Percentiles rank a stretch among this genome's conserved stretches.
Evolutionary conservation across 2,888 invertebrate species (phyloP).

Genomic region (Oligia fasciuncula): DNA sequence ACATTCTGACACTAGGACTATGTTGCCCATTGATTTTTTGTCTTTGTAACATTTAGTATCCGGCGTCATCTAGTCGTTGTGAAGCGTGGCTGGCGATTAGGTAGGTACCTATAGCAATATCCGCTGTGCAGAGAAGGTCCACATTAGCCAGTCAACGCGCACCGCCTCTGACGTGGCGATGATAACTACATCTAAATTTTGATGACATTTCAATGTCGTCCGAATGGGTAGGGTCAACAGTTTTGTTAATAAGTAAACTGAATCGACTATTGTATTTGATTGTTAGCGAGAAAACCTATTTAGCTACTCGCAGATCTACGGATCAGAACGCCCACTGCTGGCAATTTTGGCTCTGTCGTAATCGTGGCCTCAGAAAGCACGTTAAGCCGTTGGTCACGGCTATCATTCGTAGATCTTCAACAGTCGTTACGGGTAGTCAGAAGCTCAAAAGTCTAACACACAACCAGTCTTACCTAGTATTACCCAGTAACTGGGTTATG

Average conservation of each 20-base stretch:
- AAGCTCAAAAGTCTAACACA: no score
- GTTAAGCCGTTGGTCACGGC: no score
- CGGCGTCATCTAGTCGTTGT: not conserved
- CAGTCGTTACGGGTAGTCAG: no score
- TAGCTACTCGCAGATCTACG: not conserved
- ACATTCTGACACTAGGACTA: no score
- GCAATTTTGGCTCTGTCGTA: no score
- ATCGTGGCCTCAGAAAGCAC: no score
- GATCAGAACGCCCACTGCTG: not conserved
- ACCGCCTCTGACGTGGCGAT: conserved; percentile 16
- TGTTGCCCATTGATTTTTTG: no score
- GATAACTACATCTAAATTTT: conserved; percentile 28
- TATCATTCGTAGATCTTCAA: no score
- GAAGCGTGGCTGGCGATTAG: conserved; percentile 19
- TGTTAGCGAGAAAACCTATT: not conserved
- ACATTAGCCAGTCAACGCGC: conserved; percentile 14
- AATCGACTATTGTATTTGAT: not conserved
- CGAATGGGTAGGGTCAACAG: conserved; percentile 12
- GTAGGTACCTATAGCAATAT: conserved; percentile 13
- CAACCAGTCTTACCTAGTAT: no score
- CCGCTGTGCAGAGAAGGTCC: conserved; percentile 11
- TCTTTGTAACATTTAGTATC: no score
- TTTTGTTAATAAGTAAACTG: not conserved
- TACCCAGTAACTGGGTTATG: no score
- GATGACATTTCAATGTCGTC: conserved; percentile 38